These are phyloP conservation scores for Allobates femoralis DNA, from an alignment of 2,797 vertebrate genomes.

Conservation along the genomic window DNA sequence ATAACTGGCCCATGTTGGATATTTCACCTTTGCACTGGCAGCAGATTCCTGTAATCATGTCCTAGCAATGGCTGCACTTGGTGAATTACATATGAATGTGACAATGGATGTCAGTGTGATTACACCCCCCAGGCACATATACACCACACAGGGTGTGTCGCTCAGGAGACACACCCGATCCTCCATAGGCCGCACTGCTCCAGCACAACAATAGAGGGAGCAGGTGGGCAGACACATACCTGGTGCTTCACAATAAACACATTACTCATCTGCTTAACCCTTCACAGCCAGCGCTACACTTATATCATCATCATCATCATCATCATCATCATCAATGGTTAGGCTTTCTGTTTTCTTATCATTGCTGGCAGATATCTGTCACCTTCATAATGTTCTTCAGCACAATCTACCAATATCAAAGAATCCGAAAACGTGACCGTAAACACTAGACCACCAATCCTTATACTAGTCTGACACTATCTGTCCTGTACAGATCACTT, in stretches of 20 bases:
- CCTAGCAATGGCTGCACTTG: conserved; percentile 25
- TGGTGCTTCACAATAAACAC: conserved; percentile 12
- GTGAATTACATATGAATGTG: conserved; percentile 27
- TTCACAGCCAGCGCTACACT: neutral
- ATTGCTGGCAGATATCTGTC: too few relatives aligned
- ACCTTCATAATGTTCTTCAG: too few relatives aligned
- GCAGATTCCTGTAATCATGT: neutral
- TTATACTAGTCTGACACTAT: too few relatives aligned
- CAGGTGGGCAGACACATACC: conserved; percentile 26
- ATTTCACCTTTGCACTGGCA: neutral
- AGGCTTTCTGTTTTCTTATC: too few relatives aligned
- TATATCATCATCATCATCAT: neutral
- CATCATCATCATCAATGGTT: too few relatives aligned
- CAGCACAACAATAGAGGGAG: conserved; percentile 32
- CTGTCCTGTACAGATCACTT: too few relatives aligned
- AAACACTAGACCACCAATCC: too few relatives aligned
- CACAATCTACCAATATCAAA: too few relatives aligned
- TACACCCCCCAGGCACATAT: conserved; percentile 10
- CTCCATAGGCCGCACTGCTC: neutral
- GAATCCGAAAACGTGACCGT: too few relatives aligned
- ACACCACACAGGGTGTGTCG: neutral
- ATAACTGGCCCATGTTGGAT: too few relatives aligned
- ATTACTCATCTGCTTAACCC: conserved; percentile 1
- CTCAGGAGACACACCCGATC: conserved; percentile 24
- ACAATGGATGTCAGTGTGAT: conserved; percentile 38